phyloP scores from a whole-genome alignment of 1,140 invertebrate species.

The Amphibalanus amphitrite region DNA sequence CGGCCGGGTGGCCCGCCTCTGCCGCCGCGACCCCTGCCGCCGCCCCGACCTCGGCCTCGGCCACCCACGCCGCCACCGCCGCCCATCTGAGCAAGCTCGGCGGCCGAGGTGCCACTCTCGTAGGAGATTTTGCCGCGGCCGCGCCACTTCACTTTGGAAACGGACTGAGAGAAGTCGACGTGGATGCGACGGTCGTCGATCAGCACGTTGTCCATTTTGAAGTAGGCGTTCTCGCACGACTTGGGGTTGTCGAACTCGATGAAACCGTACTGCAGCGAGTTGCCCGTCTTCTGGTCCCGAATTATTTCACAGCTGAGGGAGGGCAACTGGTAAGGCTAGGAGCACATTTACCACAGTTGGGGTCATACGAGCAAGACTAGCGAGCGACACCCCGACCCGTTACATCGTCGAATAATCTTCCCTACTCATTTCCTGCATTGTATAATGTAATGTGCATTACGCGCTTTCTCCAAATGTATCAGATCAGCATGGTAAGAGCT shows the following conservation, averaged over 20 bases:
- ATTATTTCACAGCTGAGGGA: conserved; percentile 83
- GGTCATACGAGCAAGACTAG: too few species aligned
- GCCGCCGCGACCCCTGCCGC: neutral
- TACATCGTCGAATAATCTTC: too few species aligned
- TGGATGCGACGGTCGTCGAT: conserved; percentile 98
- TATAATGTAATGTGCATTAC: too few species aligned
- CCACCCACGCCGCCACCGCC: too few species aligned
- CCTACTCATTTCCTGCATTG: too few species aligned
- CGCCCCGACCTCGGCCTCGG: too few species aligned
- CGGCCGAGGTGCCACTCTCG: neutral
- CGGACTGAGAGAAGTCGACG: conserved; percentile 98
- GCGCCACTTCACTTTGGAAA: conserved; percentile 75
- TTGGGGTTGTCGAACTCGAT: conserved; percentile 93
- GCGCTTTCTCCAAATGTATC: too few species aligned
- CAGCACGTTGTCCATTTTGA: conserved; percentile 99
- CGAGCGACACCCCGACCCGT: too few species aligned
- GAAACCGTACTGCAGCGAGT: conserved; percentile 97
- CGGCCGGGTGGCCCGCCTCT: neutral
- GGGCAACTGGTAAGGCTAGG: too few species aligned
- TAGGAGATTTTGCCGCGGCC: conserved; percentile 41
- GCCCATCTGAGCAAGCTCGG: neutral
- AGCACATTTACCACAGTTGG: too few species aligned
- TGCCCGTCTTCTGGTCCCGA: conserved; percentile 73
- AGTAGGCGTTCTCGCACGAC: conserved; percentile 94
- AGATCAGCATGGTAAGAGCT: too few species aligned